phyloP scores from a whole-genome alignment of 2,113 vertebrate genomes.

The Megalops atlanticus region DNA sequence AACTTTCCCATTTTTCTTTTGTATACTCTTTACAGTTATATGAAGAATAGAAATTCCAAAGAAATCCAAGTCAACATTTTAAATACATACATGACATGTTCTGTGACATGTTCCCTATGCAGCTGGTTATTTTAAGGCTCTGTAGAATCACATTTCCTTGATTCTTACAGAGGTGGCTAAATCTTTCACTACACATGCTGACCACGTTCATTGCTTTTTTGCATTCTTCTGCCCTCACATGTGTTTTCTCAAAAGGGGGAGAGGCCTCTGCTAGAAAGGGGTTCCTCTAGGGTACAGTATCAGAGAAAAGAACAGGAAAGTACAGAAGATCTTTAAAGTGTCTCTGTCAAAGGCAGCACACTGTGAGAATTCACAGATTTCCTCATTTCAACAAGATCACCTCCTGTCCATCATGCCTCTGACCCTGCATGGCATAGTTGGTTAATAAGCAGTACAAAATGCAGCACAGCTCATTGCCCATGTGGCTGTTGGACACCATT shows the following conservation, averaged over 20 bases:
- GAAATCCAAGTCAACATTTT: too few species aligned
- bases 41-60: too few species aligned
- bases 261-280: conserved; percentile 67
- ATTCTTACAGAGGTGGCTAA: not conserved
- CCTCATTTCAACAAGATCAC: not conserved
- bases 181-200: not conserved
- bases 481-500: not conserved
- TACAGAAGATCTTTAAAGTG: conserved; percentile 56
- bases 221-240: conserved; percentile 42
- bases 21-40: too few species aligned
- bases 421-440: not conserved
- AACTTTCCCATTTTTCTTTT: too few species aligned
- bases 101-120: not conserved
- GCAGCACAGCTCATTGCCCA: not conserved
- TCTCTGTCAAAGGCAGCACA: not conserved
- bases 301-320: conserved; percentile 76
- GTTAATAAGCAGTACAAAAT: not conserved
- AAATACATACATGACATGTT: too few species aligned
- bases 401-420: not conserved
- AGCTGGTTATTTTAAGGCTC: not conserved
- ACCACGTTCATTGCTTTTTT: not conserved
- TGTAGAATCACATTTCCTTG: not conserved
- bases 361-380: not conserved
- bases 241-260: conserved; percentile 74
- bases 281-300: conserved; percentile 72